These are phyloP conservation scores for human DNA, from an alignment of 2,113 vertebrate genomes.

Conservation along the genomic window DNA sequence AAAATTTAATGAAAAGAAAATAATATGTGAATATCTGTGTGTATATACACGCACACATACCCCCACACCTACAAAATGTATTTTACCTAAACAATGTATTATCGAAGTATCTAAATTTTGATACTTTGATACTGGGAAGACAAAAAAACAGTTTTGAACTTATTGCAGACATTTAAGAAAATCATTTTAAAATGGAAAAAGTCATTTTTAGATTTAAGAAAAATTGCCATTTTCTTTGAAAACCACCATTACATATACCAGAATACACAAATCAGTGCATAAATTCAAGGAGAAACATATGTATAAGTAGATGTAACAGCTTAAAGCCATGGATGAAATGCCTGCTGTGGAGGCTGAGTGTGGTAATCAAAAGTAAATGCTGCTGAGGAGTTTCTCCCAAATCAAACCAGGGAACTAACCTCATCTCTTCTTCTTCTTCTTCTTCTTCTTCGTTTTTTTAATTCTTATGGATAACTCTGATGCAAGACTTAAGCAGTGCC, in stretches of 20 bases:
- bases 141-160: background rate
- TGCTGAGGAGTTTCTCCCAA: background rate
- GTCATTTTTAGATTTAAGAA: background rate
- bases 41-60: background rate
- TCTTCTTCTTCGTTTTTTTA: background rate
- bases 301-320: background rate
- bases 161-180: background rate
- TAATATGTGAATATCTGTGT: background rate
- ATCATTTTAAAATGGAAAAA: background rate
- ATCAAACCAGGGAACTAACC: background rate
- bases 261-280: background rate
- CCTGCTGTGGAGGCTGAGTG: background rate
- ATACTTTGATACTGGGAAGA: background rate
- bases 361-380: background rate
- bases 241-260: background rate
- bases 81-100: background rate
- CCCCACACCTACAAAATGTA: too few species aligned
- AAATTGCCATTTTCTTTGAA: background rate
- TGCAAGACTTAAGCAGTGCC: background rate
- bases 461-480: background rate
- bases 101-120: background rate
- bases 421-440: background rate
- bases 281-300: background rate
- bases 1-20: background rate
- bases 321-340: background rate